Base-by-base conservation (phyloP, 2,113 vertebrate genomes). In the Ondatra zibethicus region DNA sequence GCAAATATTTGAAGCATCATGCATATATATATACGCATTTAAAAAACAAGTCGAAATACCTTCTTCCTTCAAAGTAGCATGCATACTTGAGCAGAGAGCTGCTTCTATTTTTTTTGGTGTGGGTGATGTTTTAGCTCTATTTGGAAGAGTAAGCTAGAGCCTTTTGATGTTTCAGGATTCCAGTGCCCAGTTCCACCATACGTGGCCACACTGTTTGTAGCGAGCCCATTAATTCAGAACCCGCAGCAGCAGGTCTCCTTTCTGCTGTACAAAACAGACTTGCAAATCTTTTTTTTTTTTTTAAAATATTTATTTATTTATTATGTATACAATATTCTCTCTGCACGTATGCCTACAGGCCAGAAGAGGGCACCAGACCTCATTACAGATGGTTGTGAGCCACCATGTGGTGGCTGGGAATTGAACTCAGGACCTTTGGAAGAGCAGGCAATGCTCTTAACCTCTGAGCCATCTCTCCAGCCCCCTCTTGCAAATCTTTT, bases 111-210 rank as follows among this genome's bases (percentile, higher is more conserved):
- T 70, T 78, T 45, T 52, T 16, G 7, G 61, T 47, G 45, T 63
- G 65, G 72, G 72, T 97, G 93, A 91, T 92, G 75, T 55, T 95
- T 86, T 87, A 91, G 90, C 73, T 93, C 58, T 86, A 21, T 17
- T 89, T 82, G 90, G 66, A 95, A 90, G 42, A 68, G 29, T 92
- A 86, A 82, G 16, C 14, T 80, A 55, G 39, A 68, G 72, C 73
- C 87, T 96, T 93, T 93, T 94, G 86, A 96, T 97, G 81, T 95
- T 58, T 61, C 66, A 13, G 77, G 65, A 87, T 93, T 96, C 92
- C 87, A 87, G 88, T 88, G 89, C 82, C 82, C 91, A 75, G 89
- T 88, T 95, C 88, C 89, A 63, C 31, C 88, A 93, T 84, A 93
- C 80, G 90, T 70, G 85, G 68, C 68, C 52, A 92, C 85, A 86